Percentiles rank a stretch among this genome's conserved stretches.
Conservation (phyloP, 2,113 vertebrate genomes). For the Dryoscopus gambensis region DNA sequence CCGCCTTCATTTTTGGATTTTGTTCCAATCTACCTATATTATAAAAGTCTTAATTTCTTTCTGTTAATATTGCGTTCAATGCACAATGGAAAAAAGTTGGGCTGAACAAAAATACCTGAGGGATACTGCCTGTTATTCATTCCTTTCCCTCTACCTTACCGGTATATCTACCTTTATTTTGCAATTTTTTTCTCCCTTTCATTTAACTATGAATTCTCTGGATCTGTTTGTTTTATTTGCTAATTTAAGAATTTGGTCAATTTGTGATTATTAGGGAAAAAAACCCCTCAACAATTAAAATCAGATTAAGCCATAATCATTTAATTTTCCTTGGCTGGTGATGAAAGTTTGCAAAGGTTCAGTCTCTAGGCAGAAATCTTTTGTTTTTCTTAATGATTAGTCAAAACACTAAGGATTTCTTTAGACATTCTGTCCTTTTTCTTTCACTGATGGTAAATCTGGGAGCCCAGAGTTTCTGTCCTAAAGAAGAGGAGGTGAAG, state of each 20-base stretch:
- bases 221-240: not conserved
- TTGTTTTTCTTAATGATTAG: not conserved
- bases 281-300: not conserved
- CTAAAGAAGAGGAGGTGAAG: not conserved
- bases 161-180: not conserved
- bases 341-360: not conserved
- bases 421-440: not conserved
- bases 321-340: not conserved
- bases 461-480: not conserved
- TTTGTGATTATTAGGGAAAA: not conserved
- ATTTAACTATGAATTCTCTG: not conserved
- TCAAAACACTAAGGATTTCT: not conserved
- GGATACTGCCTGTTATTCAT: not conserved
- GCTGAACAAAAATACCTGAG: not conserved
- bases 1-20: not conserved
- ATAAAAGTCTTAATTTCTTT: not conserved
- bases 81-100: not conserved
- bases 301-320: not conserved
- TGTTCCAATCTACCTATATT: not conserved
- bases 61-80: not conserved
- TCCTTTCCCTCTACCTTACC: not conserved
- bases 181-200: not conserved
- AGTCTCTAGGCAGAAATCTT: not conserved
- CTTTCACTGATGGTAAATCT: not conserved
- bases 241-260: not conserved